A percentile compares a stretch with the other conserved stretches of the same genome.
Evolutionary conservation across 1,140 invertebrate species (phyloP).

Genomic region (Cotesia glomerata): DNA sequence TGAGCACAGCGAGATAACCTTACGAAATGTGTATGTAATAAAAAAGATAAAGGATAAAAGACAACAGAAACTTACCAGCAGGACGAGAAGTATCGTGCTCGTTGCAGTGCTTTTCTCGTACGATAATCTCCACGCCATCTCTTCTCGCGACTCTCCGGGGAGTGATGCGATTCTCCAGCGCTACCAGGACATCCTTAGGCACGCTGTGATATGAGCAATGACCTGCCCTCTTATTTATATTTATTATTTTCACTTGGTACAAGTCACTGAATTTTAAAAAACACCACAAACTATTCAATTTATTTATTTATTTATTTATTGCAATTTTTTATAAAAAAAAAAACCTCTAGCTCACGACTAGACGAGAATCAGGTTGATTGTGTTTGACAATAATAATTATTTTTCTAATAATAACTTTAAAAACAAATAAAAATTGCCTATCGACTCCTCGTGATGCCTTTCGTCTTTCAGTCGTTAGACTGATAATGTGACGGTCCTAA

Average conservation of each 20-base stretch:
- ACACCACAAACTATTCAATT: neutral
- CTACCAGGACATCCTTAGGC: conserved; percentile 54
- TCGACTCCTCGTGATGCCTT: conserved; percentile 15
- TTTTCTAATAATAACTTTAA: neutral
- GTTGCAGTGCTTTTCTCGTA: conserved; percentile 50
- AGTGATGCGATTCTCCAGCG: conserved; percentile 35
- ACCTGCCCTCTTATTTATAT: neutral
- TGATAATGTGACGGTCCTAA: conserved; percentile 54
- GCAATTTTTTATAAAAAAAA: too few species aligned
- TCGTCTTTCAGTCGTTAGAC: conserved; percentile 12
- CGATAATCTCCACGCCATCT: conserved; percentile 57
- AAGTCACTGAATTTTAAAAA: too few species aligned
- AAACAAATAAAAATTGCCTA: neutral
- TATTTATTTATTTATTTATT: neutral
- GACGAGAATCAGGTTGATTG: too few species aligned
- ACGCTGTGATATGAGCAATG: conserved; percentile 28
- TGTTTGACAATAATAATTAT: too few species aligned
- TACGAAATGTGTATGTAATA: conserved; percentile 3
- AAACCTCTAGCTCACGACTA: too few species aligned
- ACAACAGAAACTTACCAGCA: conserved; percentile 49
- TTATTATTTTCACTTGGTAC: neutral
- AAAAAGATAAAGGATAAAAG: conserved; percentile 17
- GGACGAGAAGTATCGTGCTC: conserved; percentile 55
- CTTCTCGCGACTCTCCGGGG: conserved; percentile 36
- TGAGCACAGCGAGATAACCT: conserved; percentile 13